These are phyloP conservation scores for Choristoneura fumiferana DNA, from an alignment of 1,140 invertebrate genomes.

Conservation along the genomic window DNA sequence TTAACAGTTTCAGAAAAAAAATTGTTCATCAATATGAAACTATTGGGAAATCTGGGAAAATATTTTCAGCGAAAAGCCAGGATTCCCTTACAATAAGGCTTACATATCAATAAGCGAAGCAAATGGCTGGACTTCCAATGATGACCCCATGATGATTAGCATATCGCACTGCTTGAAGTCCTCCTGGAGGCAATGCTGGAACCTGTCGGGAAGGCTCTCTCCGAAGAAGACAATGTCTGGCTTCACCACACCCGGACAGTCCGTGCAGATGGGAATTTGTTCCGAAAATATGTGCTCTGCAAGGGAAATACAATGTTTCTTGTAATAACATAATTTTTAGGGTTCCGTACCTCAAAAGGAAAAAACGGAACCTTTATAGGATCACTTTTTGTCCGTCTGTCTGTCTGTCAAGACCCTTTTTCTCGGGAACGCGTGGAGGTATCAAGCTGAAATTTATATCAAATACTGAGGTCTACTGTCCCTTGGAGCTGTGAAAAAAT, in stretches of 20 bases:
- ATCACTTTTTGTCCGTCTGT: too few species aligned
- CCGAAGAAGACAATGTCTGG: conserved; percentile 98
- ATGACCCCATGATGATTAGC: conserved; percentile 97
- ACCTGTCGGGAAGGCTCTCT: conserved; percentile 89
- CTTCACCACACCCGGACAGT: conserved; percentile 88
- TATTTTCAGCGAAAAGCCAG: conserved; percentile 10
- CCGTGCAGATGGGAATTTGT: conserved; percentile 86
- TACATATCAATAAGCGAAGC: conserved; percentile 91
- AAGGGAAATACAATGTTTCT: not conserved
- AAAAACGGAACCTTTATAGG: too few species aligned
- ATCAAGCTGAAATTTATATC: too few species aligned
- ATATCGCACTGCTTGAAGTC: conserved; percentile 95
- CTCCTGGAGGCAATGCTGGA: conserved; percentile 81
- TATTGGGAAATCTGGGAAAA: too few species aligned
- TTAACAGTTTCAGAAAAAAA: too few species aligned
- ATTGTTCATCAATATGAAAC: too few species aligned
- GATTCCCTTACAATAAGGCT: conserved; percentile 41
- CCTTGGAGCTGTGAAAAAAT: too few species aligned
- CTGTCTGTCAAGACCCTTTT: too few species aligned
- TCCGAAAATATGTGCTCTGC: conserved; percentile 86
- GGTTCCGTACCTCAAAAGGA: not conserved
- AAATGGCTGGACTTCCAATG: conserved; percentile 96
- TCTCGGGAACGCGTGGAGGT: too few species aligned
- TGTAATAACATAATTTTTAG: too few species aligned
- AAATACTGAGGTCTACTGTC: too few species aligned